Percentiles rank a stretch among this genome's conserved stretches.
Evolutionary conservation across 2,113 vertebrate species (phyloP).

Genomic region (Rhynchopsitta pachyrhyncha): DNA sequence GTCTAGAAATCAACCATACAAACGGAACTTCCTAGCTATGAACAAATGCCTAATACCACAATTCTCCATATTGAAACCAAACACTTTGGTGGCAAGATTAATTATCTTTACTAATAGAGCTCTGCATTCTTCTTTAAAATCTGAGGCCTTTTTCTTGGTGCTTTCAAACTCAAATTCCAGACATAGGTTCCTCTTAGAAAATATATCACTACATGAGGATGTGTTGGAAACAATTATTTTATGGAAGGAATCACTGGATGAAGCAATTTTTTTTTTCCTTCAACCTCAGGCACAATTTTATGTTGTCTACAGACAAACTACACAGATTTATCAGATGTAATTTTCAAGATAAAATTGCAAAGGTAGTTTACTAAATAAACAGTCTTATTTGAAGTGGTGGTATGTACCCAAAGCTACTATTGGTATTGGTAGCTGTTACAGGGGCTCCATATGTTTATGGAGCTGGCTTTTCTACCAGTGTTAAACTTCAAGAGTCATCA

Average conservation of each 20-base stretch:
- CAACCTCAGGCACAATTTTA: neutral
- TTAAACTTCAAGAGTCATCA: neutral
- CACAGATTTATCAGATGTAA: neutral
- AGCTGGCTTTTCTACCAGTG: neutral
- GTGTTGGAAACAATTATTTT: neutral
- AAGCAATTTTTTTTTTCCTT: neutral
- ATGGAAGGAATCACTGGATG: neutral
- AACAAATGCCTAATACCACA: neutral
- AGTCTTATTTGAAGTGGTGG: neutral
- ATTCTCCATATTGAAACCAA: neutral
- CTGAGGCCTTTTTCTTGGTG: accelerated
- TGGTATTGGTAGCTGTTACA: neutral
- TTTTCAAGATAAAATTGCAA: neutral
- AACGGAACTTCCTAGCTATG: neutral
- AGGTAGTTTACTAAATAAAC: neutral
- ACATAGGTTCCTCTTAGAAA: neutral
- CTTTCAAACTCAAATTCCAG: neutral
- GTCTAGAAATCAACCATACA: neutral
- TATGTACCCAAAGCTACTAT: neutral
- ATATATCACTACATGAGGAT: neutral
- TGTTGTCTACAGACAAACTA: neutral
- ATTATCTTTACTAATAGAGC: neutral
- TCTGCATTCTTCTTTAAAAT: neutral
- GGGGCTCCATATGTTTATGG: neutral
- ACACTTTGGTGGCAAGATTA: neutral